Percentiles rank a stretch among this genome's conserved stretches.
Evolutionary conservation across 2,888 invertebrate genomes (phyloP).

Genomic region (Polydrusus pterygomalis): DNA sequence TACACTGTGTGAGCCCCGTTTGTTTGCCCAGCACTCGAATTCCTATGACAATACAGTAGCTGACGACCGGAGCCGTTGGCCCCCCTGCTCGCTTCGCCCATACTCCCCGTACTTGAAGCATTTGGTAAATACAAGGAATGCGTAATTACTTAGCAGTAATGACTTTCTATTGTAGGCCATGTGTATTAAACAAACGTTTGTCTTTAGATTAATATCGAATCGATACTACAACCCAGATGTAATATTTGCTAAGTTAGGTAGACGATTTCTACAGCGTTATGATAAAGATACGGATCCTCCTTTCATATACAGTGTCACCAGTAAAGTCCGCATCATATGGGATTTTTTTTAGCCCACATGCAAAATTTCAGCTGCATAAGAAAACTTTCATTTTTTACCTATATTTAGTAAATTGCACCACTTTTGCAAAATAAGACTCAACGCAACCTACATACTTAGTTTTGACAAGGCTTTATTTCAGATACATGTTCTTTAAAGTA

Average conservation of each 20-base stretch:
- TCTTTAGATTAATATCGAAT: constrained; percentile 51
- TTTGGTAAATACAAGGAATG: constrained; percentile 63
- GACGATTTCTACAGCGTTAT: constrained; percentile 5
- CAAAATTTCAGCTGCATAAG: too few species aligned
- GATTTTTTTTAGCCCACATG: too few species aligned
- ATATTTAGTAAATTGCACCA: too few species aligned
- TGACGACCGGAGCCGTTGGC: constrained; percentile 58
- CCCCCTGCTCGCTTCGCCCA: constrained; percentile 55
- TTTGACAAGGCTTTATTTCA: too few species aligned
- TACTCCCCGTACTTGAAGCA: constrained; percentile 46
- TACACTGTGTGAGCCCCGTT: constrained; percentile 67
- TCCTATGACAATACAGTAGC: constrained; percentile 73
- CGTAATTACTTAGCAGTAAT: constrained; percentile 64
- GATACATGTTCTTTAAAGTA: too few species aligned
- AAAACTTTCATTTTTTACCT: too few species aligned
- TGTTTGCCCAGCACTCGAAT: constrained; percentile 72
- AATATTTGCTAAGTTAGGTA: neutral
- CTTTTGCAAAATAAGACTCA: too few species aligned
- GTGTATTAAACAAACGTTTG: constrained; percentile 53
- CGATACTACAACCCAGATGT: constrained; percentile 43
- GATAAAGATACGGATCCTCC: too few species aligned
- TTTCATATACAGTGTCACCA: too few species aligned
- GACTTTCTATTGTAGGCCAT: constrained; percentile 58
- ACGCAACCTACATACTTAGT: too few species aligned
- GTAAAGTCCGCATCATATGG: too few species aligned